Evolutionary conservation across 2,113 vertebrate species (phyloP).

Genomic region (Myotis davidii): DNA sequence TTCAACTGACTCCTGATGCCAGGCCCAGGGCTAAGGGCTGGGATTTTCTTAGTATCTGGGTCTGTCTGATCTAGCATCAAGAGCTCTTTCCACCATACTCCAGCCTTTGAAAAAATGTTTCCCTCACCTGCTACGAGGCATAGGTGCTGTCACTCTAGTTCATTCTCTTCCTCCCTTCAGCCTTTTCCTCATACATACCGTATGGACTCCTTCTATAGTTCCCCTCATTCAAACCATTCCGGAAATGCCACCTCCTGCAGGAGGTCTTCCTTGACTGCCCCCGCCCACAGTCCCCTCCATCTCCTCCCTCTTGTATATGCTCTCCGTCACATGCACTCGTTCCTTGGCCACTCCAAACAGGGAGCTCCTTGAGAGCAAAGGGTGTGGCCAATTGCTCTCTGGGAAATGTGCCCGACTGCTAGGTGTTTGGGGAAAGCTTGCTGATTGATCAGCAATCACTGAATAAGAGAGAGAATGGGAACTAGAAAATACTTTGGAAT

Average conservation of each 20-base stretch:
- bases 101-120: neutral
- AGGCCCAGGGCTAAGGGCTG: neutral
- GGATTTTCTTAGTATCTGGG: neutral
- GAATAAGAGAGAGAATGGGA: neutral
- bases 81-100: neutral
- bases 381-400: neutral
- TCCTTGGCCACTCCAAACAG: neutral
- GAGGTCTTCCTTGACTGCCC: conserved; percentile 22
- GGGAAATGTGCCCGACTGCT: neutral
- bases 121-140: neutral
- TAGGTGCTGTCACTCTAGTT: neutral
- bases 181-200: neutral
- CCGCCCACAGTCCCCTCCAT: neutral
- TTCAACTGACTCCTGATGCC: neutral
- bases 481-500: neutral
- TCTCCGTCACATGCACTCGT: neutral
- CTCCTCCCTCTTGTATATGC: neutral
- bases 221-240: neutral
- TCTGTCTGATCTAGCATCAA: neutral
- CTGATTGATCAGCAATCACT: neutral
- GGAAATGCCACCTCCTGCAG: neutral
- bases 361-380: neutral
- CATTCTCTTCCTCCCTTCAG: neutral
- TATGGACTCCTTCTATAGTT: neutral
- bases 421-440: neutral